Evolutionary conservation across 2,113 vertebrate species (phyloP), one percentile per base, ranked within the genome.

Genomic region (Sinosuthora webbiana): DNA sequence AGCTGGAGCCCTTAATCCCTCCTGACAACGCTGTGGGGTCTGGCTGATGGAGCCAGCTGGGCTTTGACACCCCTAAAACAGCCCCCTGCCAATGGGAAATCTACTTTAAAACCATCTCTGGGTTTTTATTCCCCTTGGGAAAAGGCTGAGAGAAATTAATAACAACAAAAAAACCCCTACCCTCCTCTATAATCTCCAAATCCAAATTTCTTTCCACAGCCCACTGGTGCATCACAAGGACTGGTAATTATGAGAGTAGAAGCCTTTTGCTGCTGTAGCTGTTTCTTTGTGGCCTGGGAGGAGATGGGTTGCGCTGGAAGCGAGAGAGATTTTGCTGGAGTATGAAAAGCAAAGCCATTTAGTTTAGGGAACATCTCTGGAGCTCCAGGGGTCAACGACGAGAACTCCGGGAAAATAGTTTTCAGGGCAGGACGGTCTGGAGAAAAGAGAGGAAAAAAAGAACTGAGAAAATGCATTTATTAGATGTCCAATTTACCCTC

Each of bases 331-430:
- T 87, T 87, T 92, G 89, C 76, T 89, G 94, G 81, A 87, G 91
- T 84, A 74, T 87, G 91, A 70, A 77, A 77, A 93, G 68, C 86
- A 83, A 89, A 94, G 89, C 35, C 65, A 84, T 92, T 94, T 75
- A 47, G 68, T 92, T 95, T 21, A 71, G 94, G 94, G 59, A 94
- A 87, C 87, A 75, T 83, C 89, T 75, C 80, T 2, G 1, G 67
- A 94, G 80, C 93, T 84, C 73, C 15, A 84, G 71, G 78, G 87
- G 80, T 78, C 93, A 93, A 83, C 63, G 70, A 55, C 3, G 16
- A 78, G 91, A 75, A 59, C 69, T 71, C 77, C 70, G 49, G 73
- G 83, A 92, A 74, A 93, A 93, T 6, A 17, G 59, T 73, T 73
- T 55, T 62, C 55, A 80, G 63, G 77, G 90, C 67, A 90, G 47